Evolutionary conservation across 2,113 vertebrate species (phyloP).

Genomic region (Willisornis vidua): DNA sequence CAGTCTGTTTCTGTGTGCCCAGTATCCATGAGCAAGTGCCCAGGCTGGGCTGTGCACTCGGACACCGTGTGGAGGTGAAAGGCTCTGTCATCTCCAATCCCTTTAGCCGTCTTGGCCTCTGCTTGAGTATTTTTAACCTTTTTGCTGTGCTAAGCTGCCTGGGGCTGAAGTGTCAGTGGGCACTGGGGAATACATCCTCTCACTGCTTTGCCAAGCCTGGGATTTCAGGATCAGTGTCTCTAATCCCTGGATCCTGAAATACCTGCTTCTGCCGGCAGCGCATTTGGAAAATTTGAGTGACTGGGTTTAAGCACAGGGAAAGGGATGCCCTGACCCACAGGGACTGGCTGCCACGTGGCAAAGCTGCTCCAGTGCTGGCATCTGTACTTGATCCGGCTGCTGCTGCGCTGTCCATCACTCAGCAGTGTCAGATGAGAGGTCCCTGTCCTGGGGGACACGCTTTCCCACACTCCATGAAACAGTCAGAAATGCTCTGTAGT

Average conservation of each 20-base stretch:
- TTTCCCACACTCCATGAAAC: background rate
- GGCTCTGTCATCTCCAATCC: constrained; percentile 37
- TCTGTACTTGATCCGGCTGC: fast-evolving
- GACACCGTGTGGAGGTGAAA: background rate
- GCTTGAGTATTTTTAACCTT: constrained; percentile 69
- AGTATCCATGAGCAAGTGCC: background rate
- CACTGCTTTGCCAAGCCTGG: background rate
- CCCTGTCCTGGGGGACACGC: fast-evolving
- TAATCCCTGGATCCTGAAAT: constrained; percentile 39
- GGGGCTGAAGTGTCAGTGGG: constrained; percentile 34
- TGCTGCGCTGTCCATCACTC: fast-evolving
- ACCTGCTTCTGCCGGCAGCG: background rate
- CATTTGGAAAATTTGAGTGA: background rate
- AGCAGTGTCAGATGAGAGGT: background rate
- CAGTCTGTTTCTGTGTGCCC: fast-evolving
- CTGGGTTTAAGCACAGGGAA: fast-evolving
- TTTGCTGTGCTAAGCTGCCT: constrained; percentile 63
- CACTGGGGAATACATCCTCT: background rate
- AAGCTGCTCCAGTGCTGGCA: fast-evolving
- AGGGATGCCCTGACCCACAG: background rate
- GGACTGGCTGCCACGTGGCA: background rate
- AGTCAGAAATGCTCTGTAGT: background rate
- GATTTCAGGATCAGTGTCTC: constrained; percentile 57
- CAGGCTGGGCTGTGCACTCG: fast-evolving
- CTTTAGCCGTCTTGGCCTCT: constrained; percentile 44